These are phyloP conservation scores for Pyrochroa serraticornis DNA, from an alignment of 2,888 invertebrate genomes.

Conservation along the genomic window DNA sequence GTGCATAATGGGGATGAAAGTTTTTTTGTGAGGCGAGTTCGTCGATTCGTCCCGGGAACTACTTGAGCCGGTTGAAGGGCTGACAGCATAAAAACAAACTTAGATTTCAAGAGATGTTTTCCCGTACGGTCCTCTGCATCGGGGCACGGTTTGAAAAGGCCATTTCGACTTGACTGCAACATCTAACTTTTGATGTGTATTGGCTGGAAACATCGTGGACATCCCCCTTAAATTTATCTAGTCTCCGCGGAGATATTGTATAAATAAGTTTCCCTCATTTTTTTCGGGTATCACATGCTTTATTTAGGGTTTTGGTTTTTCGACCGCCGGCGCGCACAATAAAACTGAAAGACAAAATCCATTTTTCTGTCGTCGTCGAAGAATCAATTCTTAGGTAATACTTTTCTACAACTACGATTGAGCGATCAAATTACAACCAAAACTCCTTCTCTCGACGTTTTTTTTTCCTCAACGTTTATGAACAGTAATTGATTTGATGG, in stretches of 20 bases:
- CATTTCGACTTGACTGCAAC: conserved; percentile 13
- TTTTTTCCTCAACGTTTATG: too few relatives aligned
- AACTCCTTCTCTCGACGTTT: too few relatives aligned
- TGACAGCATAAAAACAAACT: conserved; percentile 25
- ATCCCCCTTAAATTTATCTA: conserved; percentile 11
- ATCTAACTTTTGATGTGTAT: conserved; percentile 35
- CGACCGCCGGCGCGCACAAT: neutral
- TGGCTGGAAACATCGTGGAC: conserved; percentile 31
- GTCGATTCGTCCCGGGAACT: neutral
- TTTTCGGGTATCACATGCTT: conserved; percentile 23
- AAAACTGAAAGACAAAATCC: conserved; percentile 9
- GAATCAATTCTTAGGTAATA: too few relatives aligned
- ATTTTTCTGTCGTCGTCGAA: conserved; percentile 1
- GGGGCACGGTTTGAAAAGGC: conserved; percentile 14
- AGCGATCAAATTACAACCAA: too few relatives aligned
- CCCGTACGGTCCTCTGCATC: conserved; percentile 6
- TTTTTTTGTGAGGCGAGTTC: too few relatives aligned
- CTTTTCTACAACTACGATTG: too few relatives aligned
- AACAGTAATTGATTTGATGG: too few relatives aligned
- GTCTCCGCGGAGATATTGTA: conserved; percentile 32
- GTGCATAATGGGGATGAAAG: neutral
- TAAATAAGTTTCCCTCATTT: conserved; percentile 40
- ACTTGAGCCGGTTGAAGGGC: neutral
- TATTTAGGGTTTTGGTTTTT: conserved; percentile 17
- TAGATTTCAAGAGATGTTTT: conserved; percentile 16